Conservation (phyloP, 2,113 vertebrate genomes). For the Actinemys pallida region DNA sequence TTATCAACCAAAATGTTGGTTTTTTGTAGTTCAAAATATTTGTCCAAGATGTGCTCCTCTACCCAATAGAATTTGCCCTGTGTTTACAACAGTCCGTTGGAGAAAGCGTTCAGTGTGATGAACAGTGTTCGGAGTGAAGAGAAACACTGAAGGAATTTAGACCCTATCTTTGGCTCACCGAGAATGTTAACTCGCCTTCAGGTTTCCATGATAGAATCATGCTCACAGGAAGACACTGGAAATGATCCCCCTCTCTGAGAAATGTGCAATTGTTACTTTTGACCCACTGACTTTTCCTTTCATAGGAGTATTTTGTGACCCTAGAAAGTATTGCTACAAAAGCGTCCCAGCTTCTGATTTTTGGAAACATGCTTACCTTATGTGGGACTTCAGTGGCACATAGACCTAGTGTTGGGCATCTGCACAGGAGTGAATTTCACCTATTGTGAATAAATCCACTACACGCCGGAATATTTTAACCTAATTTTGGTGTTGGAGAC, state of each 20-base stretch:
- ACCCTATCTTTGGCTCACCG: background rate
- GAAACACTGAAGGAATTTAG: background rate
- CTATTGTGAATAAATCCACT: background rate
- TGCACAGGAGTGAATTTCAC: background rate
- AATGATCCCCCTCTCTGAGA: background rate
- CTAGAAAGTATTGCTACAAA: too few species aligned
- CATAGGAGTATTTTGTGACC: background rate
- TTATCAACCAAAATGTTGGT: background rate
- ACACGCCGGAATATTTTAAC: background rate
- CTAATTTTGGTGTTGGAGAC: background rate
- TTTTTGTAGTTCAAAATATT: background rate
- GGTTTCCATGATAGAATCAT: background rate
- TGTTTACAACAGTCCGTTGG: background rate
- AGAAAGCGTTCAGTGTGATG: background rate
- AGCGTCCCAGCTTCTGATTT: background rate
- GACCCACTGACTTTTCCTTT: background rate
- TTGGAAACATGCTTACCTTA: accelerated
- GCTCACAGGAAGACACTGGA: background rate
- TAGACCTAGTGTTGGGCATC: background rate
- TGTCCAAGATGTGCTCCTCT: background rate
- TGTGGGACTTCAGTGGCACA: background rate
- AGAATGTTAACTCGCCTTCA: background rate
- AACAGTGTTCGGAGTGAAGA: background rate
- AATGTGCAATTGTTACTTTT: background rate
- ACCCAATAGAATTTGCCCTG: background rate